Evolutionary conservation across 2,888 invertebrate genomes (phyloP).

Genomic region (Drosophila flavopinicola): DNA sequence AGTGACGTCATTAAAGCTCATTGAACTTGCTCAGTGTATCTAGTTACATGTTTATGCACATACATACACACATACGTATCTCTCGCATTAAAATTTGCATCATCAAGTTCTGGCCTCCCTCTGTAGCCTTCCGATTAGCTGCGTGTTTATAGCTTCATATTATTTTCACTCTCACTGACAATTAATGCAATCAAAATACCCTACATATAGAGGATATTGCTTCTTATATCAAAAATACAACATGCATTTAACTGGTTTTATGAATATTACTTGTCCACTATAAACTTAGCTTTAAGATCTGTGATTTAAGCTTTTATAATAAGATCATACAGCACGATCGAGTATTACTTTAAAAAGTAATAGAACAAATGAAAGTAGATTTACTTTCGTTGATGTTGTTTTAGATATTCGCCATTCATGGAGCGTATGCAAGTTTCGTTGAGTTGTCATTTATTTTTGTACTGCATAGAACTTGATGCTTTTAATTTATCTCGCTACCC

Average conservation of each 20-base stretch:
- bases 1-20: conserved; percentile 45
- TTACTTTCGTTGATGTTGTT: background rate
- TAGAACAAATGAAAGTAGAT: background rate
- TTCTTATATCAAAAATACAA: no score
- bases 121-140: conserved; percentile 24
- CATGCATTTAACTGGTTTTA: no score
- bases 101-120: conserved; percentile 30
- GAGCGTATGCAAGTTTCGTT: conserved; percentile 22
- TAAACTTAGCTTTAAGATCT: no score
- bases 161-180: conserved; percentile 43
- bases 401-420: background rate
- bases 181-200: conserved; percentile 8
- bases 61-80: background rate
- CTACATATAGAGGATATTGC: conserved; percentile 3
- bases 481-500: conserved; percentile 48
- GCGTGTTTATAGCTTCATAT: conserved; percentile 7
- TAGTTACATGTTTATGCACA: conserved; percentile 1
- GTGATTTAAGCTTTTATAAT: no score
- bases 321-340: no score
- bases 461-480: conserved; percentile 33
- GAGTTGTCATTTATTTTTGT: background rate
- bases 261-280: no score
- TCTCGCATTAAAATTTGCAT: conserved; percentile 12
- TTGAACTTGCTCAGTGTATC: conserved; percentile 40
- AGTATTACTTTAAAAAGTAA: no score